Percentiles rank a stretch among this genome's conserved stretches.
Conservation (phyloP, 2,797 vertebrate genomes). For the Notamacropus eugenii region DNA sequence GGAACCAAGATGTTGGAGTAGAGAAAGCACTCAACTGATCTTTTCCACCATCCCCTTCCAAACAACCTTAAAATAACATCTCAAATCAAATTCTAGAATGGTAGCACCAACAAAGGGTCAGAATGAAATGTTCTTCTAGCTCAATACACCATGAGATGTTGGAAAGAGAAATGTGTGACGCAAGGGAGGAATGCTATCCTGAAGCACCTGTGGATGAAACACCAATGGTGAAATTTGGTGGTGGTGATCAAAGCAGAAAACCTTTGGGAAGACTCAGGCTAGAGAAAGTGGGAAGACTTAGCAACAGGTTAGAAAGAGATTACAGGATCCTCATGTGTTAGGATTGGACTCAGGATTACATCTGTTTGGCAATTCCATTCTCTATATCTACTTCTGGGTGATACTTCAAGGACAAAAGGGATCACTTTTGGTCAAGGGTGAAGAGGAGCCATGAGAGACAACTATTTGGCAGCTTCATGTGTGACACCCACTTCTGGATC, state of each 20-base stretch:
- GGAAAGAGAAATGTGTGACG: no score
- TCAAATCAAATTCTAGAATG: not conserved
- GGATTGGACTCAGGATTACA: not conserved
- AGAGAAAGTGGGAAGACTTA: not conserved
- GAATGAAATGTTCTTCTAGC: not conserved
- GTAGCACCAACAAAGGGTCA: not conserved
- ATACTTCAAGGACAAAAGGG: not conserved
- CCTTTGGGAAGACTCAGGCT: no score
- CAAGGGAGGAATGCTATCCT: no score
- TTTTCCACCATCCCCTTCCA: not conserved
- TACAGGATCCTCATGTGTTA: not conserved
- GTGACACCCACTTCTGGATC: not conserved
- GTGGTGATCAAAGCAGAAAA: no score
- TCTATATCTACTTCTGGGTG: not conserved
- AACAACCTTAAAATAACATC: not conserved
- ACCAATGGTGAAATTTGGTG: no score
- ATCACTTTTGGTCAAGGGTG: not conserved
- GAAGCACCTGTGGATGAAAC: no score
- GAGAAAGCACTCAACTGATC: not conserved
- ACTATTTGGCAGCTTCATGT: not conserved
- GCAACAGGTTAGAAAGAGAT: not conserved
- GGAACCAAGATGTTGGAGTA: not conserved
- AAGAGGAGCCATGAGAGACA: rapidly evolving
- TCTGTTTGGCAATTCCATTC: not conserved
- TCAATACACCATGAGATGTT: not conserved